phyloP scores from a whole-genome alignment of 2,888 invertebrate genomes.

The Gastrophysa polygoni region DNA sequence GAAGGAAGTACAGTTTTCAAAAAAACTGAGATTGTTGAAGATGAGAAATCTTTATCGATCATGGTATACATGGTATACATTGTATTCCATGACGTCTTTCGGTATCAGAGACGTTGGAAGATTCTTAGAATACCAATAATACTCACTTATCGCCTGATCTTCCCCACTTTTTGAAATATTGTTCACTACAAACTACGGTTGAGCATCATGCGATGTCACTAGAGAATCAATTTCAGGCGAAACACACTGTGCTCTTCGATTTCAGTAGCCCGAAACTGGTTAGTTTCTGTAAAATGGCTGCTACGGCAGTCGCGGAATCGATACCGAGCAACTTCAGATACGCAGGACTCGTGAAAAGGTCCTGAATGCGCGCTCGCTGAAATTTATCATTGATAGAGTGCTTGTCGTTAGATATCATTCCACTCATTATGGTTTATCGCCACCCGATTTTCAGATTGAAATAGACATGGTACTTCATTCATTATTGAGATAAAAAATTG shows the following conservation, averaged over 20 bases:
- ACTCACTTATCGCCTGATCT: constrained; percentile 4
- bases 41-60: too few species aligned
- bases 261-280: constrained; percentile 25
- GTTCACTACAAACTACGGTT: constrained; percentile 13
- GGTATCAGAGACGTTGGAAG: too few species aligned
- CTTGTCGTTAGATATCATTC: neutral
- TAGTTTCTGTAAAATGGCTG: constrained; percentile 49
- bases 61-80: too few species aligned
- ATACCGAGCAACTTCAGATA: constrained; percentile 46
- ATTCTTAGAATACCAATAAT: too few species aligned
- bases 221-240: constrained; percentile 2
- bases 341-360: constrained; percentile 47
- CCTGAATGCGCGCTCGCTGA: constrained; percentile 19
- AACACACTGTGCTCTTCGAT: constrained; percentile 1
- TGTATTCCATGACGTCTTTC: neutral
- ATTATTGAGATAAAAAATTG: neutral
- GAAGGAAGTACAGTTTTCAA: too few species aligned
- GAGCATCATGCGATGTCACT: constrained; percentile 37
- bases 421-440: constrained; percentile 1
- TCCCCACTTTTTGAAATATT: neutral
- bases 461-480: neutral
- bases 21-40: too few species aligned
- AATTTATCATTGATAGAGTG: constrained; percentile 9
- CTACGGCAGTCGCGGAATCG: constrained; percentile 50
- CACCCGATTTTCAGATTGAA: too few species aligned